Conservation (phyloP, 2,888 invertebrate genomes). For the Physocephala rufipes region DNA sequence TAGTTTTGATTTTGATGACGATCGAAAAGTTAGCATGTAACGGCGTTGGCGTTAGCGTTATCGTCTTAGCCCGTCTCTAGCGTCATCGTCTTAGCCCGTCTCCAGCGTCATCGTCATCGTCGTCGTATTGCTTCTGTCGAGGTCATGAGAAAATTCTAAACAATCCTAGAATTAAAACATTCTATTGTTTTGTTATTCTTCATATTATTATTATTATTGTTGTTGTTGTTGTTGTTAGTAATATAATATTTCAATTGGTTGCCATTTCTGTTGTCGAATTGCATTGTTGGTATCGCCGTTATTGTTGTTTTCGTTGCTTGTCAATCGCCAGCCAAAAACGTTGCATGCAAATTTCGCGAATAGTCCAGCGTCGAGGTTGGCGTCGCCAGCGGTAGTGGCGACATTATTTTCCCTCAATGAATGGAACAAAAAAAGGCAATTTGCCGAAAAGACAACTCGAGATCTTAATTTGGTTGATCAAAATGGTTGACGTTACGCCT, state of each 20-base stretch:
- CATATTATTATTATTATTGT: slow-evolving; percentile 7
- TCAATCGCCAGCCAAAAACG: slow-evolving; percentile 8
- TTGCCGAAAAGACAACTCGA: slow-evolving; percentile 39
- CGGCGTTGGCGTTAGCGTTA: too few species aligned
- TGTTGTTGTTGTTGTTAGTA: slow-evolving; percentile 15
- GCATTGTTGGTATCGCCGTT: too few species aligned
- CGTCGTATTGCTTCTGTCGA: slow-evolving; percentile 57
- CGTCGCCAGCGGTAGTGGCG: too few species aligned
- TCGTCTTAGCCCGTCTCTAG: too few species aligned
- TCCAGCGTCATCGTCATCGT: neutral
- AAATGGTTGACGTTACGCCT: slow-evolving; percentile 21
- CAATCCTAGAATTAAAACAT: too few species aligned
- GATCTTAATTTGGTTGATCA: slow-evolving; percentile 46
- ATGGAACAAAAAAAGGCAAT: too few species aligned
- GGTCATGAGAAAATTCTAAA: slow-evolving; percentile 58
- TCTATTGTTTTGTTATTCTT: neutral
- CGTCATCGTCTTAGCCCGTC: too few species aligned
- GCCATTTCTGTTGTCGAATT: neutral
- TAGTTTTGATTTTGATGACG: too few species aligned
- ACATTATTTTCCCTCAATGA: slow-evolving; percentile 35
- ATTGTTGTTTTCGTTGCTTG: slow-evolving; percentile 20
- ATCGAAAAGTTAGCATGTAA: too few species aligned
- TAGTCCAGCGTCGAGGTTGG: too few species aligned
- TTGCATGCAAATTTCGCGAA: slow-evolving; percentile 28
- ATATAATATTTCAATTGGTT: neutral